A percentile compares a stretch with the other conserved stretches of the same genome.
Evolutionary conservation across 2,888 invertebrate genomes (phyloP).

Genomic region (Tetragnatha montana): DNA sequence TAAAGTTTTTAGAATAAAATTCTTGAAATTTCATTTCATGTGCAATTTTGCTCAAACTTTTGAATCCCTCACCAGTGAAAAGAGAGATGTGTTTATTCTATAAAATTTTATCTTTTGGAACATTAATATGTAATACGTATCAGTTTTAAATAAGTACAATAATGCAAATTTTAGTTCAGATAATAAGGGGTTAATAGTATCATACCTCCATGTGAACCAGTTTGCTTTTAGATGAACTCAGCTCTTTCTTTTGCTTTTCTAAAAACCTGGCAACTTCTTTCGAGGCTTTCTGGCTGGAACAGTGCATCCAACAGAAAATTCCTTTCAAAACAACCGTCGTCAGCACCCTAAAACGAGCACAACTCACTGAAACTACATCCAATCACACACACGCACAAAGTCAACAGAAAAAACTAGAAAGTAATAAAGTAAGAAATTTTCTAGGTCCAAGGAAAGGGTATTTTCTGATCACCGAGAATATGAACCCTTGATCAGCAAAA

Average conservation of each 20-base stretch:
- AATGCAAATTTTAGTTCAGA: no score
- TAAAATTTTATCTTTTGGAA: no score
- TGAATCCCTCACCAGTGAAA: no score
- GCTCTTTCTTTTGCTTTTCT: conserved; percentile 44
- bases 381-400: not conserved
- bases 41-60: no score
- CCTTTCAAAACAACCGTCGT: conserved; percentile 54
- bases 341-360: conserved; percentile 41
- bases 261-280: conserved; percentile 22
- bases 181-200: no score
- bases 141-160: no score
- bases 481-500: not conserved
- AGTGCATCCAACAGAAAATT: conserved; percentile 63
- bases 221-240: conserved; percentile 56
- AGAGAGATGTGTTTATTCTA: no score
- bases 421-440: no score
- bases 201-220: conserved; percentile 64
- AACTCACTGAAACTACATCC: not conserved
- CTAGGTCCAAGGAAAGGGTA: no score
- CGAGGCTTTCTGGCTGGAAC: conserved; percentile 8
- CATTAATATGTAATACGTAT: no score
- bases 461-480: not conserved
- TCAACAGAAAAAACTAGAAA: not conserved
- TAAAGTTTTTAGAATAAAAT: no score
- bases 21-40: no score